Evolutionary conservation across 1,140 invertebrate genomes (phyloP).

Genomic region (Octopus bimaculoides): DNA sequence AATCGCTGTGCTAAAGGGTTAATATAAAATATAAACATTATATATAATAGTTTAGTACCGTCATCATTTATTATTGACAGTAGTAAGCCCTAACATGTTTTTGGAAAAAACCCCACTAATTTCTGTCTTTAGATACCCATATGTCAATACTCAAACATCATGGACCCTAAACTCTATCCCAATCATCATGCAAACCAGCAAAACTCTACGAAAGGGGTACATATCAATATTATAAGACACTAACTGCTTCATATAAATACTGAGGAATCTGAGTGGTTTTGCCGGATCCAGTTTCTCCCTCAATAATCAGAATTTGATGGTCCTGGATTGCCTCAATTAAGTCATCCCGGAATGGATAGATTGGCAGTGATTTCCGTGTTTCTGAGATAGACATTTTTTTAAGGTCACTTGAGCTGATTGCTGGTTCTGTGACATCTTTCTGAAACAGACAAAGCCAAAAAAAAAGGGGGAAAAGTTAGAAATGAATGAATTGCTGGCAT

Average conservation of each 20-base stretch:
- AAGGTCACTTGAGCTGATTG: constrained; percentile 62
- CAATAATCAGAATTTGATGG: constrained; percentile 93
- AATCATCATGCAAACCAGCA: too few species aligned
- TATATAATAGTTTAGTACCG: too few species aligned
- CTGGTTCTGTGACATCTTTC: constrained; percentile 47
- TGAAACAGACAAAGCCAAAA: not conserved
- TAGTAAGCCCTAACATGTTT: too few species aligned
- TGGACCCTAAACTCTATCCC: too few species aligned
- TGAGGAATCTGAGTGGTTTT: constrained; percentile 99
- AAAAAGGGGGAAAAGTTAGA: not conserved
- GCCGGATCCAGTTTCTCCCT: constrained; percentile 93
- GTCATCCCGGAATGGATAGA: constrained; percentile 89
- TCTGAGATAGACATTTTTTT: constrained; percentile 86
- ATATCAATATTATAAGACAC: constrained; percentile 23
- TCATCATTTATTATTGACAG: too few species aligned
- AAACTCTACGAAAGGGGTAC: too few species aligned
- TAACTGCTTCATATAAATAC: constrained; percentile 91
- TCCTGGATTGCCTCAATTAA: constrained; percentile 82
- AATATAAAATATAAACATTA: too few species aligned
- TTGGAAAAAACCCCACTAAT: too few species aligned
- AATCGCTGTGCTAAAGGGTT: too few species aligned
- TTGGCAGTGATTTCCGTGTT: constrained; percentile 88
- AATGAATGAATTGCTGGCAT: too few species aligned
- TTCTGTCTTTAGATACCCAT: too few species aligned
- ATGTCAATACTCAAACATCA: too few species aligned